Conservation (phyloP, 2,113 vertebrate species). For the Egretta garzetta region DNA sequence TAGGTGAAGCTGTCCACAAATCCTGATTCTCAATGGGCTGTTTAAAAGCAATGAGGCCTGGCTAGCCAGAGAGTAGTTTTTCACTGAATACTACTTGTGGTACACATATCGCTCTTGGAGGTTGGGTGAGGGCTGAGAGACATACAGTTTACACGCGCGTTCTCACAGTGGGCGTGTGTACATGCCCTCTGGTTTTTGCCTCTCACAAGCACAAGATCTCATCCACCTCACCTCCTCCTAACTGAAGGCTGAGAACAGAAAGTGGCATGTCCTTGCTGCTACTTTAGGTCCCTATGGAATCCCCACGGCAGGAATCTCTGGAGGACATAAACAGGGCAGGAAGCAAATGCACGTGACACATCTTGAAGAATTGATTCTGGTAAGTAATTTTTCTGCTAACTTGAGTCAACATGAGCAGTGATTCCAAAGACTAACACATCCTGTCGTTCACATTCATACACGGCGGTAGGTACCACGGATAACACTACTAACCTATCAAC, state of each 20-base stretch:
- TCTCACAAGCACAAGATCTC: neutral
- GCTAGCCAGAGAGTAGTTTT: neutral
- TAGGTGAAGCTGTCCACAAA: neutral
- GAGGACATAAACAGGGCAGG: neutral
- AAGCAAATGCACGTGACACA: neutral
- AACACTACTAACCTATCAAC: neutral
- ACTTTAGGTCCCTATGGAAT: neutral
- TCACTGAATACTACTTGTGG: neutral
- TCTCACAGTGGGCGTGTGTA: rapidly evolving
- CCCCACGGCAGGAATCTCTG: neutral
- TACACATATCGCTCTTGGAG: rapidly evolving
- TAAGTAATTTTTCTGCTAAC: neutral
- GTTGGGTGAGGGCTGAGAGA: neutral
- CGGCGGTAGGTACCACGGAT: neutral
- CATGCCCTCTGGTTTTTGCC: neutral
- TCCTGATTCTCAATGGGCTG: neutral
- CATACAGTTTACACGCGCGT: rapidly evolving
- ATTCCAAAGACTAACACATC: neutral
- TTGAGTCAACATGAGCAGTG: neutral
- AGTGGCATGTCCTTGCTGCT: neutral
- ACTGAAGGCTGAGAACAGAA: neutral
- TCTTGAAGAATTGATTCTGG: neutral
- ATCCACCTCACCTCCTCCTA: neutral
- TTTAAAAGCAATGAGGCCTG: neutral
- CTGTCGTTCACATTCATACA: neutral